Conservation (phyloP, 1,140 invertebrate genomes). For the Drosophila sechellia region DNA sequence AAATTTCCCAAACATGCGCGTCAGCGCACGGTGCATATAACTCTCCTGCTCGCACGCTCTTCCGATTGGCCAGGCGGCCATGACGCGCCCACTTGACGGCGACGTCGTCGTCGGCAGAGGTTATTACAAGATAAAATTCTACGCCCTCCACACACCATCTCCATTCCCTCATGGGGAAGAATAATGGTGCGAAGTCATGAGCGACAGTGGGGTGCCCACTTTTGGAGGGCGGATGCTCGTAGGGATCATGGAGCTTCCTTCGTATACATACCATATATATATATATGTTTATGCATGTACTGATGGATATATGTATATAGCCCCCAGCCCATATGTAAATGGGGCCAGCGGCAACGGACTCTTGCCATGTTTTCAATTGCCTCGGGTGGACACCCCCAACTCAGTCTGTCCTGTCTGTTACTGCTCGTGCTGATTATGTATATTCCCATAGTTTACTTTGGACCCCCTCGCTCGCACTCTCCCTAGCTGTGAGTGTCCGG, state of each 20-base stretch:
- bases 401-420: conserved; percentile 40
- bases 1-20: conserved; percentile 61
- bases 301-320: not conserved
- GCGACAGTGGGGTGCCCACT: conserved; percentile 58
- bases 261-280: too few species aligned
- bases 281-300: not conserved
- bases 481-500: not conserved
- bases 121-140: conserved; percentile 42
- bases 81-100: conserved; percentile 57
- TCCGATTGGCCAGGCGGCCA: conserved; percentile 48
- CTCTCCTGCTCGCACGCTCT: conserved; percentile 37
- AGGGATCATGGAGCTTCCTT: not conserved
- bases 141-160: not conserved
- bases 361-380: conserved; percentile 60
- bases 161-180: conserved; percentile 7
- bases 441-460: conserved; percentile 40
- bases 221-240: conserved; percentile 2
- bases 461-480: not conserved
- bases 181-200: conserved; percentile 58
- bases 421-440: conserved; percentile 78
- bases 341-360: conserved; percentile 2
- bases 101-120: conserved; percentile 38
- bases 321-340: not conserved
- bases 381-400: conserved; percentile 33
- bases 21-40: conserved; percentile 20